phyloP scores from a whole-genome alignment of 2,797 vertebrate genomes.

The Xenops minutus region DNA sequence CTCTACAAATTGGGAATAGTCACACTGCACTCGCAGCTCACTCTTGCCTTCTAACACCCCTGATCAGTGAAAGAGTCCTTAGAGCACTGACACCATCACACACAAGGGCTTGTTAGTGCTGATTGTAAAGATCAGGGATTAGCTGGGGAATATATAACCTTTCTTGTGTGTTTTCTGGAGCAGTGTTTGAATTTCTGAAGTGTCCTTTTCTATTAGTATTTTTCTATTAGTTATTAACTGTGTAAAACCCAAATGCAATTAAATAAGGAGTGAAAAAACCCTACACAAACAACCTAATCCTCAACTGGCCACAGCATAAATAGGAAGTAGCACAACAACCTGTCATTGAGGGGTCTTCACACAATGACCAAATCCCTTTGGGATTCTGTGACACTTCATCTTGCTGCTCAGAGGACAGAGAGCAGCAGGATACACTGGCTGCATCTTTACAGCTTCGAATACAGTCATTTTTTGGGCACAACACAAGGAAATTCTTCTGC shows the following conservation, averaged over 20 bases:
- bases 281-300: neutral
- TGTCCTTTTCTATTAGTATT: neutral
- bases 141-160: neutral
- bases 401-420: neutral
- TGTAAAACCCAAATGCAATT: neutral
- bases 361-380: neutral
- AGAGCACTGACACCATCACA: neutral
- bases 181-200: neutral
- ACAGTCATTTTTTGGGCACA: neutral
- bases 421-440: neutral
- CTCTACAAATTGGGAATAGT: neutral
- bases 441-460: neutral
- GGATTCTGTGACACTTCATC: neutral
- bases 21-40: neutral
- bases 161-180: neutral
- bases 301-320: neutral
- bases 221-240: neutral
- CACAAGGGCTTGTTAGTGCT: neutral
- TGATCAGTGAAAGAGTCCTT: neutral
- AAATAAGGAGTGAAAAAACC: neutral
- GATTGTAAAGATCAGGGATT: neutral
- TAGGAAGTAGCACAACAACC: neutral
- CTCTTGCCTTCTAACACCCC: neutral
- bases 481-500: neutral
- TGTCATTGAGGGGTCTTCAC: neutral